Percentiles rank a stretch among this genome's conserved stretches.
These are phyloP conservation scores for Nannoperca obscura DNA, from an alignment of 2,797 vertebrate species.

Conservation along the genomic window DNA sequence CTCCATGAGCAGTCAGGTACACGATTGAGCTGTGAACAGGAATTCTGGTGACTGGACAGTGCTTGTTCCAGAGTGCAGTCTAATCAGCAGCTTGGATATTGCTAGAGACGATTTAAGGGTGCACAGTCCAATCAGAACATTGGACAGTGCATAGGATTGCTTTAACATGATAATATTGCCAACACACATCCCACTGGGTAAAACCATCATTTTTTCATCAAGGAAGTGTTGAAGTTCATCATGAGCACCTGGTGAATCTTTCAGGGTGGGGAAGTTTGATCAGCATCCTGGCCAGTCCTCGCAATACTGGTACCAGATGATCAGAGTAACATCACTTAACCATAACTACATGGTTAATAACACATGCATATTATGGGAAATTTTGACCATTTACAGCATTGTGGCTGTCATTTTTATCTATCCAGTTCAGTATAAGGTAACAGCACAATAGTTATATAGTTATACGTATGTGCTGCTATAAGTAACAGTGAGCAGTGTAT, in stretches of 20 bases:
- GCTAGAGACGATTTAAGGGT: not conserved
- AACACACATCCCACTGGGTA: not conserved
- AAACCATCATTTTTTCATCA: not conserved
- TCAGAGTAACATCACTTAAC: slow-evolving; percentile 3
- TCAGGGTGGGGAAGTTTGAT: not conserved
- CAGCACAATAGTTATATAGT: not conserved
- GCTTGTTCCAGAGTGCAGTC: not conserved
- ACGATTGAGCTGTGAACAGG: not conserved
- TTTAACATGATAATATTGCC: not conserved
- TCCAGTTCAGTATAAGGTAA: not conserved
- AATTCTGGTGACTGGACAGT: slow-evolving; percentile 2
- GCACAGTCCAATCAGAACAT: slow-evolving; percentile 5
- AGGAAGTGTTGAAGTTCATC: not conserved
- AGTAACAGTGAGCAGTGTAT: slow-evolving; percentile 7
- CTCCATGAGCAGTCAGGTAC: not conserved
- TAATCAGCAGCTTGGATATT: not conserved
- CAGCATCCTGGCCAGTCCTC: slow-evolving; percentile 3
- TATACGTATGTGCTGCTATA: not conserved
- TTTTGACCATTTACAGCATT: slow-evolving; percentile 3
- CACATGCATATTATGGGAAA: slow-evolving; percentile 2
- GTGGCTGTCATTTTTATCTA: not conserved
- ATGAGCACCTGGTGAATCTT: not conserved
- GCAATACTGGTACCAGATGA: not conserved
- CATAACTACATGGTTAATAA: not conserved
- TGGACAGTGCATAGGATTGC: not conserved